These are phyloP conservation scores for Pandemis heparana DNA, from an alignment of 2,888 invertebrate species.

Conservation along the genomic window DNA sequence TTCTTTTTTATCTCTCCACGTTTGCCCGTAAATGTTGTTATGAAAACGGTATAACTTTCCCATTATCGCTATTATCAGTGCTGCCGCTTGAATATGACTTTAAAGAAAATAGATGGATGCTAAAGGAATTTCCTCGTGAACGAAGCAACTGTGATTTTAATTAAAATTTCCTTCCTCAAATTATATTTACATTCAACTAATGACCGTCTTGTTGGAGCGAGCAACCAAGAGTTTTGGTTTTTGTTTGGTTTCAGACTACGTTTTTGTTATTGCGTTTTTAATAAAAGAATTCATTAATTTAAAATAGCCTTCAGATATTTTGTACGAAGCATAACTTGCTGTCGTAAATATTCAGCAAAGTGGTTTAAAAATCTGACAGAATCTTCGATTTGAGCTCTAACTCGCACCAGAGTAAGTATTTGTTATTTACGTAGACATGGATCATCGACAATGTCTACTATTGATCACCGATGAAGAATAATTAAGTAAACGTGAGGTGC, in stretches of 20 bases:
- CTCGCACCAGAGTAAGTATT: too few species aligned
- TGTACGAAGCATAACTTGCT: not conserved
- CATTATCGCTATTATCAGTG: conserved; percentile 5
- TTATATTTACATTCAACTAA: conserved; percentile 45
- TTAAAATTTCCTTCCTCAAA: conserved; percentile 47
- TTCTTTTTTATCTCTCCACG: conserved; percentile 48
- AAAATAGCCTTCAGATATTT: not conserved
- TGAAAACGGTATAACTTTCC: conserved; percentile 20
- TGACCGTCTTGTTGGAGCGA: conserved; percentile 42
- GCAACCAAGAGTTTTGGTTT: conserved; percentile 3
- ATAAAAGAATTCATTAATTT: not conserved
- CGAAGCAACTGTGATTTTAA: conserved; percentile 42
- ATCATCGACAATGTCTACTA: too few species aligned
- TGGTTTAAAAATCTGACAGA: too few species aligned
- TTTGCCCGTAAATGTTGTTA: conserved; percentile 44
- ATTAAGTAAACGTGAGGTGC: too few species aligned
- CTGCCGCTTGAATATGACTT: conserved; percentile 24
- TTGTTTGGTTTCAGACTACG: conserved; percentile 13
- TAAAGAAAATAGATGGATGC: conserved; percentile 25
- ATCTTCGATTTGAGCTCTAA: too few species aligned
- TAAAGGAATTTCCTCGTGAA: conserved; percentile 18
- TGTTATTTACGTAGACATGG: too few species aligned
- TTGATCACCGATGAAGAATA: too few species aligned
- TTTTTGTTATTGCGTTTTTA: conserved; percentile 17
- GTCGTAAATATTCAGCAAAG: not conserved